A percentile compares a stretch with the other conserved stretches of the same genome.
Evolutionary conservation across 2,113 vertebrate species (phyloP).

Genomic region (Brachypteracias leptosomus): DNA sequence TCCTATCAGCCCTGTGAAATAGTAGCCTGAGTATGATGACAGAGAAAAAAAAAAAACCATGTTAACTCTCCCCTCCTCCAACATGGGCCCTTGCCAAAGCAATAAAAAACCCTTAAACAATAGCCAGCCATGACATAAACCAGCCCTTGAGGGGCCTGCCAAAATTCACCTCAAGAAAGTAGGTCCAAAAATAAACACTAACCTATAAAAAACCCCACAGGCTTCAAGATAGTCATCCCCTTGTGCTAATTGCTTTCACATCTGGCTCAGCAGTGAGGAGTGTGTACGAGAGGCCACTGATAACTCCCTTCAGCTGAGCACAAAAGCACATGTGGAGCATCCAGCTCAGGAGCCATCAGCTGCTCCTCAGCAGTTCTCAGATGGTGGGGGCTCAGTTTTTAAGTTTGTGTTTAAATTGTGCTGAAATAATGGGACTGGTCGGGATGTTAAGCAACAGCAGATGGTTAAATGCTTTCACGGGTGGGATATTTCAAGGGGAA

Average conservation of each 20-base stretch:
- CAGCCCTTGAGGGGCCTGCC: conserved; percentile 11
- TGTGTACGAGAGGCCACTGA: conserved; percentile 19
- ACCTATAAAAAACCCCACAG: conserved; percentile 53
- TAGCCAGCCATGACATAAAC: conserved; percentile 46
- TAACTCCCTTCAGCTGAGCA: not conserved
- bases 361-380: not conserved
- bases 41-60: not conserved
- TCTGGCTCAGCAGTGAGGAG: conserved; percentile 24
- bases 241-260: conserved; percentile 54
- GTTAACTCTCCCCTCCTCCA: not conserved
- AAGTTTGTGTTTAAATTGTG: not conserved
- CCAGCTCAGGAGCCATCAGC: not conserved
- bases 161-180: conserved; percentile 52
- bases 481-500: not conserved
- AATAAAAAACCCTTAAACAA: conserved; percentile 56
- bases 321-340: not conserved
- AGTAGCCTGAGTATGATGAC: not conserved
- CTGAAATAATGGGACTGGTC: not conserved
- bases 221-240: not conserved
- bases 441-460: not conserved
- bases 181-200: conserved; percentile 52
- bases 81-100: not conserved
- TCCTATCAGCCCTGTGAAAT: not conserved
- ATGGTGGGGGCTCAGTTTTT: not conserved
- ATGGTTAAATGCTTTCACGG: not conserved